Evolutionary conservation across 2,113 vertebrate species (phyloP), one percentile per base, ranked within the genome.

Genomic region (Ceyx cyanopectus): DNA sequence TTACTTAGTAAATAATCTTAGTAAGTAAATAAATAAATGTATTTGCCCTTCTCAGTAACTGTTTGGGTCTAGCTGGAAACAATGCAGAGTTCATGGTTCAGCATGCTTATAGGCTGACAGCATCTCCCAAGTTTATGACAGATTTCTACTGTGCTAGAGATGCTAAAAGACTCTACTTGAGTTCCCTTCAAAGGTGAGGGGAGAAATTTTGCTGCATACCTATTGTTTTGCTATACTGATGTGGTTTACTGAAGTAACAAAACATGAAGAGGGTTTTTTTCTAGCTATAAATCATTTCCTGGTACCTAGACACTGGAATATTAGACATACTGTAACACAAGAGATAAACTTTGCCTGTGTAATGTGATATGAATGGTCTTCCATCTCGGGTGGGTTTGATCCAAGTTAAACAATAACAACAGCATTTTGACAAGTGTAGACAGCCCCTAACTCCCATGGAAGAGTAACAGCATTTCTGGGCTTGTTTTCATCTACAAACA

Each of bases 1-100:
- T 79, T 89, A 70, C n/a, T 14, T 27, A 61, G 26, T 57, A 83
- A 94, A 62, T 62, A 92, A 74, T 37, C n/a, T 14, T 27, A 61
- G 26, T 57, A 83, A 94, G 62, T 62, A 92, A 78, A 62, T 65
- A 93, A 78, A 85, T 24, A 30, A 63, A 63, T 10, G 2, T n/a
- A 41, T 46, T 70, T 34, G 8, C 81, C 40, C 26, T 46, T 57
- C 57, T 50, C 7, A 57, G 56, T 11, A 78, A 23, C 66, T 65
- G 16, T 56, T 66, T 12, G 81, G 79, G 32, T 32, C 32, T 66
- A 34, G 7, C 8, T 34, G 41, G 40, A 80, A 89, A 60, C 14
- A 84, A 10, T 32, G 12, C 27, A 65, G 14, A 79, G 40, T 29
- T 67, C 22, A 61, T 43, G 2, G 21, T 41, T 72, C 34, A 66